Evolutionary conservation across 2,797 vertebrate genomes (phyloP).

Genomic region (Pantherophis alleghaniensis): DNA sequence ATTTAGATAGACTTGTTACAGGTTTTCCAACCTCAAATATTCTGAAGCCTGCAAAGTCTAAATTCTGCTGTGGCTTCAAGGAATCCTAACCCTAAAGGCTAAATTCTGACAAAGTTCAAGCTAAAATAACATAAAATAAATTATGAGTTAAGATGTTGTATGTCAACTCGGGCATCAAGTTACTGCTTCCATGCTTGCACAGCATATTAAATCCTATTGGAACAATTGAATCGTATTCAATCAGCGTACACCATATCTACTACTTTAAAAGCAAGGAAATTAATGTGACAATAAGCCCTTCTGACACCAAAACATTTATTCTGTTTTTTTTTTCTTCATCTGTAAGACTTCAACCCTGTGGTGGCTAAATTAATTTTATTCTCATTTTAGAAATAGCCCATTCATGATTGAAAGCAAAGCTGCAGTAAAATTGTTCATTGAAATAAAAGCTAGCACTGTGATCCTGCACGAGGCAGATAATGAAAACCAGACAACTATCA

Average conservation of each 20-base stretch:
- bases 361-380: background rate
- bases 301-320: background rate
- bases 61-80: background rate
- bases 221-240: background rate
- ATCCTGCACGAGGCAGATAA: background rate
- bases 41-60: background rate
- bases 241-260: background rate
- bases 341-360: slow-evolving; percentile 1
- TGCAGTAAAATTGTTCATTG: background rate
- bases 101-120: background rate
- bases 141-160: background rate
- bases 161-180: background rate
- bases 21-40: background rate
- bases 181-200: background rate
- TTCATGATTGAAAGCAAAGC: background rate
- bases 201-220: background rate
- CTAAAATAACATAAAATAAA: background rate
- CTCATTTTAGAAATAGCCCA: background rate
- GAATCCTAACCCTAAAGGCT: background rate
- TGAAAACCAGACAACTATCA: background rate
- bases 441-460: background rate
- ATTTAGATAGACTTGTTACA: background rate
- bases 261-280: background rate
- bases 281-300: background rate
- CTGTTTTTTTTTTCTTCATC: background rate